A percentile compares a stretch with the other conserved stretches of the same genome.
Conservation (phyloP, 1,140 invertebrate genomes). For the Apocrypta bakeri region DNA sequence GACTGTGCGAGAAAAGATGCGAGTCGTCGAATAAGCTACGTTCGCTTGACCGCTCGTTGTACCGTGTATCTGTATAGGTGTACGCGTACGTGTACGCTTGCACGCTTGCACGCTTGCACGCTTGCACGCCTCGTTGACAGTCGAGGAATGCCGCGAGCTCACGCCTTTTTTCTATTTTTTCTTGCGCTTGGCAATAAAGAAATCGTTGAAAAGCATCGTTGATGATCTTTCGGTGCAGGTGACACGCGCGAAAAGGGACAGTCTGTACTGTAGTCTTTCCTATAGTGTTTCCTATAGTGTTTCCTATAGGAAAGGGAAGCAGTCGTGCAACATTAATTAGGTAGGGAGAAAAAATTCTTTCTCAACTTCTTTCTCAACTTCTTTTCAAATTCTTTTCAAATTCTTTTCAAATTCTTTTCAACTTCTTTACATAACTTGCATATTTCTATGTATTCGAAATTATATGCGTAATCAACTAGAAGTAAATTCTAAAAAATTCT, state of each 20-base stretch:
- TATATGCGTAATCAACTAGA: no score
- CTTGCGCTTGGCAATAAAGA: neutral
- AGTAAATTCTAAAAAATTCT: neutral
- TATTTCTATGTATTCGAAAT: neutral
- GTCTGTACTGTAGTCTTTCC: no score
- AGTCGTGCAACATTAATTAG: neutral
- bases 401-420: neutral
- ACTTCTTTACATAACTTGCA: neutral
- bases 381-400: no score
- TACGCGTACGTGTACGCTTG: no score
- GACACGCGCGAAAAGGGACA: neutral
- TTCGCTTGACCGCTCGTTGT: slow-evolving; percentile 1
- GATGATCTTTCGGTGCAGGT: neutral
- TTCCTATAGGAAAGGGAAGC: no score
- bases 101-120: no score
- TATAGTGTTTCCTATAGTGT: no score
- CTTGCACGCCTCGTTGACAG: slow-evolving; percentile 5
- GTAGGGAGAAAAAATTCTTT: neutral
- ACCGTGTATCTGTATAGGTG: neutral
- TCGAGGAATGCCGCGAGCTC: slow-evolving; percentile 28
- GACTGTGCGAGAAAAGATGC: slow-evolving; percentile 5
- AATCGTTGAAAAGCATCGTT: neutral
- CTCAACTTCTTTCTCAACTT: neutral
- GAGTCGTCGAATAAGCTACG: neutral
- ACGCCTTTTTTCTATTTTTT: neutral